Base-by-base conservation (phyloP, 1,140 invertebrate genomes). In the Odontomachus brunneus region DNA sequence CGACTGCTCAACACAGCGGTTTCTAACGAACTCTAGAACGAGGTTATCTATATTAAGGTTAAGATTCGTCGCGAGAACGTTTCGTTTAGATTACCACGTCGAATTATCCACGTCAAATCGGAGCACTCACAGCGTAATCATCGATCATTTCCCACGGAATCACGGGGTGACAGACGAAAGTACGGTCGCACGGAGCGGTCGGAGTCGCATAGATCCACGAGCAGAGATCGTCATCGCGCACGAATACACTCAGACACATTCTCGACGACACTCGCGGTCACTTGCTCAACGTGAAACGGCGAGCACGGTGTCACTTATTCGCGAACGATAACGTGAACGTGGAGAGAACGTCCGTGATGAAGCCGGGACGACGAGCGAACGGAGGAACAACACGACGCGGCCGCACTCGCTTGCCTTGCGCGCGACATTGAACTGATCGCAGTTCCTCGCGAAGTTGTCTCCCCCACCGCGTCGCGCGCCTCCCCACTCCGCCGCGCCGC, bases 401-500 rank as follows among this genome's bases (percentile, higher is more conserved):
- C 17, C 62, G 53, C 17, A 63, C 72, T 67, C 76, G 9, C 65
- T 63, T 69, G 75, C 60, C 3, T 66, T 80, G 85, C 89, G 91
- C 85, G 78, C 88, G 85, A 87, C 91, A 90, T 90, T 88, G 74
- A 89, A 93, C 92, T 92, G 91, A 91, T 80, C 80, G 75, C 38
- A 17, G 69, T 44, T 5, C 38, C 62, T 82, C 75, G 72, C 62
- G 62, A 48, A 53, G 84, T 80, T 62, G 29, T 49, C 38, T 48
- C 67, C 63, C 82, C 83, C 86, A 81, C 88, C 59, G 62, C 82
- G 15, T 38, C 59, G 38, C 24, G 55, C 57, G 75, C 29, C 38
- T 51, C 87, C 87, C 88, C 86, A 84, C 89, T 75, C 82, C 53
- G 29, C 0, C 11, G 73, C 19, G 29, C 14, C 67, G 26, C 53